Conservation (phyloP, 1,140 invertebrate genomes). For the Drosophila murphyi region DNA sequence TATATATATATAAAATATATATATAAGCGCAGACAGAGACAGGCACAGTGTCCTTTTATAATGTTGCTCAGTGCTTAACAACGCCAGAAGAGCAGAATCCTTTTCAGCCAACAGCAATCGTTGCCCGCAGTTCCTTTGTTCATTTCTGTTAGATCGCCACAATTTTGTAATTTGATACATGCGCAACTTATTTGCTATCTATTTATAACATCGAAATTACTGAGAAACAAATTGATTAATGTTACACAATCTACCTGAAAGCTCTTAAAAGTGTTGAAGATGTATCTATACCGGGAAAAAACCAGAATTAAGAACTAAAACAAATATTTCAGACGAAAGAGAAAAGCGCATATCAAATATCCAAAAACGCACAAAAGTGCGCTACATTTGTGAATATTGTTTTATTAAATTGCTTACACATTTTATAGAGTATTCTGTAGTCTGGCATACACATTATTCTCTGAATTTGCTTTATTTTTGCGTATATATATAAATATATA, state of each 20-base stretch:
- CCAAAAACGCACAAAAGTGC: no score
- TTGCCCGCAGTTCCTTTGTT: neutral
- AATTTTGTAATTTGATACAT: conserved; percentile 28
- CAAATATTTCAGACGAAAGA: no score
- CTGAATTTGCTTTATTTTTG: conserved; percentile 20
- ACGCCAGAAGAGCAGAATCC: conserved; percentile 10
- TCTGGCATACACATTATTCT: neutral
- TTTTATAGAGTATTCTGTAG: conserved; percentile 14
- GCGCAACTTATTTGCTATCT: neutral
- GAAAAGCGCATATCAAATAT: no score
- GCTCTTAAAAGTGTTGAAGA: no score
- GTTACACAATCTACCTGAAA: no score
- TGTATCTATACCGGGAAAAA: no score
- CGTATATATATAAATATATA: conserved; percentile 32
- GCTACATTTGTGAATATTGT: no score
- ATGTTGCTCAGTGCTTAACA: conserved; percentile 42
- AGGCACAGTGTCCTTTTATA: conserved; percentile 38
- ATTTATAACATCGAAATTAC: no score
- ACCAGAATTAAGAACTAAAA: no score
- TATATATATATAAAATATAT: neutral
- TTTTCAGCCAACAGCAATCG: conserved; percentile 24
- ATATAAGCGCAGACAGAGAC: conserved; percentile 6
- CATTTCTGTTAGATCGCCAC: neutral
- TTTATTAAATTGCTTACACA: neutral
- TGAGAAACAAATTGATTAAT: no score